A percentile compares a stretch with the other conserved stretches of the same genome.
Conservation (phyloP, 2,888 invertebrate species). For the Tethea ocularis region DNA sequence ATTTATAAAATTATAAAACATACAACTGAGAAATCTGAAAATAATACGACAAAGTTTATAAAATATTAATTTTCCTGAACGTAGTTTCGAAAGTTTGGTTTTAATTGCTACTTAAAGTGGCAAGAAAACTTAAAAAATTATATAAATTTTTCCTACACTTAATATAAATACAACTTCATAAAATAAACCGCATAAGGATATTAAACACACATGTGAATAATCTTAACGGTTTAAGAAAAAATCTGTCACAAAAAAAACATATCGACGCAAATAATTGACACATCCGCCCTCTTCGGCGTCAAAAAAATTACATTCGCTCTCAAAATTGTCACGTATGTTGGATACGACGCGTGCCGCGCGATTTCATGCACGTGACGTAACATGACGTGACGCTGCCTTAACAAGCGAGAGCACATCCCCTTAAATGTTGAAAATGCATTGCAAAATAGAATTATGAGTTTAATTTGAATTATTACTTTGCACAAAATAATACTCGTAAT, state of each 20-base stretch:
- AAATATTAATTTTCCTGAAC: not conserved
- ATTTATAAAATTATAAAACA: not conserved
- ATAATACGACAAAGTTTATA: not conserved
- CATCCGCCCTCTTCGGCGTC: constrained; percentile 44
- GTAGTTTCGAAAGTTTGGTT: not conserved
- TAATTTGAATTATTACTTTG: constrained; percentile 15
- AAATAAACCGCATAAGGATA: not conserved
- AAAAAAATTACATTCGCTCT: constrained; percentile 43
- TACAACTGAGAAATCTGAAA: not conserved
- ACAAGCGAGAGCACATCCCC: constrained; percentile 37
- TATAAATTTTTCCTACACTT: not conserved
- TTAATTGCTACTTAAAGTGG: not conserved
- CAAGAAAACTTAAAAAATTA: not conserved
- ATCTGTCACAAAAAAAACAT: constrained; percentile 12
- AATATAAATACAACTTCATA: not conserved
- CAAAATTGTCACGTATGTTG: constrained; percentile 53
- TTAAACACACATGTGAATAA: constrained; percentile 8
- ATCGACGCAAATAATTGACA: constrained; percentile 49
- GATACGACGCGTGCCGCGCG: constrained; percentile 47
- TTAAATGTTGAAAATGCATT: constrained; percentile 23
- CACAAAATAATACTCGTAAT: constrained; percentile 9
- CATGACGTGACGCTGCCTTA: constrained; percentile 36
- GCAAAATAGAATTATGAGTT: constrained; percentile 13
- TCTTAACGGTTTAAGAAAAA: constrained; percentile 15
- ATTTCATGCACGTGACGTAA: constrained; percentile 40